A percentile compares a stretch with the other conserved stretches of the same genome.
phyloP scores from a whole-genome alignment of 2,113 vertebrate genomes.

The Rhea americana region DNA sequence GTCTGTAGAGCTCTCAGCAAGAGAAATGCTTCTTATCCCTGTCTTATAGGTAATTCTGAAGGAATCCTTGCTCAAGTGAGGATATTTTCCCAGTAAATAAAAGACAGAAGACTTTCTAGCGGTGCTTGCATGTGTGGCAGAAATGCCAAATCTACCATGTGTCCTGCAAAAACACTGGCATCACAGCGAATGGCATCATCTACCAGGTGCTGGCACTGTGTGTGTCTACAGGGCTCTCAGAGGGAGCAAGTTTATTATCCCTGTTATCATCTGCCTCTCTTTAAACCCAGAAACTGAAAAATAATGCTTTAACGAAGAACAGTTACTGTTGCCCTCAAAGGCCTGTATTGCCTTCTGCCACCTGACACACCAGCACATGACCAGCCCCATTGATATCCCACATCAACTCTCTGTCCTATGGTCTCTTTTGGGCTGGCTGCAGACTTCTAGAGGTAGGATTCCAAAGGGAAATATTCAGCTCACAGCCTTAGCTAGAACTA shows the following conservation, averaged over 20 bases:
- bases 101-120: not conserved
- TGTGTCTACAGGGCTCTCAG: conserved; percentile 13
- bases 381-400: not conserved
- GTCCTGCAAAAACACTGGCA: conserved; percentile 19
- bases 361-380: not conserved
- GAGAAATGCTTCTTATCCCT: not conserved
- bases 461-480: not conserved
- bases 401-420: not conserved
- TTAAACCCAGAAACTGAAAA: conserved; percentile 21
- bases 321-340: not conserved
- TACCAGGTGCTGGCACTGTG: conserved; percentile 30
- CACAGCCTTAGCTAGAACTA: not conserved
- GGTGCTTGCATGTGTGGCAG: not conserved
- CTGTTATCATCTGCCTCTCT: not conserved
- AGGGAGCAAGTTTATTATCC: conserved; percentile 1
- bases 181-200: not conserved
- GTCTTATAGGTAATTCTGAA: not conserved
- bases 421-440: not conserved
- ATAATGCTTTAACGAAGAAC: not conserved
- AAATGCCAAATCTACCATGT: conserved; percentile 29
- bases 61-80: not conserved
- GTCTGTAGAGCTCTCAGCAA: not conserved
- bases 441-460: not conserved
- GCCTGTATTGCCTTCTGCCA: not conserved
- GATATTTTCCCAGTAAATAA: not conserved